These are phyloP conservation scores for Camptogramma bilineatum DNA, from an alignment of 2,888 invertebrate genomes.

Conservation along the genomic window DNA sequence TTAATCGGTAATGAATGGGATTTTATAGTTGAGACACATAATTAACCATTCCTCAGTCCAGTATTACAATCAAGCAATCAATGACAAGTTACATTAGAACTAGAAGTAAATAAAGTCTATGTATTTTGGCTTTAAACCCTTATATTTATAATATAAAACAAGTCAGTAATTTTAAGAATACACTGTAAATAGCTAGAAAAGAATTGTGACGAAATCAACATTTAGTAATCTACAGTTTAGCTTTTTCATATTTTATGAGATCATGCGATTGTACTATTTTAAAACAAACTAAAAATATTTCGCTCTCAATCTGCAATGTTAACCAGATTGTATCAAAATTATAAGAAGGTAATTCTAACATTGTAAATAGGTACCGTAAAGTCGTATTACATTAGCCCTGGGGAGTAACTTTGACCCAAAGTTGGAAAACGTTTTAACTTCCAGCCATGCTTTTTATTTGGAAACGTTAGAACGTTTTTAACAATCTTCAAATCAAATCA, in stretches of 20 bases:
- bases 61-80: slow-evolving; percentile 61
- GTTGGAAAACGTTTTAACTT: too few species aligned
- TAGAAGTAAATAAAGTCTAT: slow-evolving; percentile 36
- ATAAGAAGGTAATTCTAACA: slow-evolving; percentile 32
- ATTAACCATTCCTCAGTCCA: slow-evolving; percentile 71
- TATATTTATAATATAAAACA: slow-evolving; percentile 65
- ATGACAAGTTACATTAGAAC: slow-evolving; percentile 39
- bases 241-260: background rate
- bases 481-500: too few species aligned
- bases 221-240: background rate
- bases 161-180: slow-evolving; percentile 80
- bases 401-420: too few species aligned
- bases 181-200: slow-evolving; percentile 38
- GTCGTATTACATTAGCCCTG: too few species aligned
- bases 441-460: too few species aligned
- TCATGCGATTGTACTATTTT: background rate
- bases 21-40: slow-evolving; percentile 7
- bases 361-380: slow-evolving; percentile 37
- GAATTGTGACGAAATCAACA: slow-evolving; percentile 3
- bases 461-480: too few species aligned
- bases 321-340: slow-evolving; percentile 10
- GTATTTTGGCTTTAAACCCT: slow-evolving; percentile 67
- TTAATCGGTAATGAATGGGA: background rate
- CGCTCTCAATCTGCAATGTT: slow-evolving; percentile 3
- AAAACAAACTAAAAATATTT: background rate